Evolutionary conservation across 1,140 invertebrate species (phyloP).

Genomic region (Apis mellifera): DNA sequence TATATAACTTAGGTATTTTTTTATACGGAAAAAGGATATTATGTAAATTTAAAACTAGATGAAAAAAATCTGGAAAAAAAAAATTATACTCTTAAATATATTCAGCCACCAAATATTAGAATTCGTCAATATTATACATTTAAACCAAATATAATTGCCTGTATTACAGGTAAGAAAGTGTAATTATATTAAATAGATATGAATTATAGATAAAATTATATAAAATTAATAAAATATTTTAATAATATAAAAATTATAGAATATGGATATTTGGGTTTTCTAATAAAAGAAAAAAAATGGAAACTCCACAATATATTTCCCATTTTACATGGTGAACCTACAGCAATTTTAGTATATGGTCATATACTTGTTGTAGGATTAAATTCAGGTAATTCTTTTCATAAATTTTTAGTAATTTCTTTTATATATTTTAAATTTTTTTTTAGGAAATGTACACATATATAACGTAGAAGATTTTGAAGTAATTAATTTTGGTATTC

Average conservation of each 20-base stretch:
- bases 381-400: slow-evolving; percentile 55
- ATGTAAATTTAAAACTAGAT: slow-evolving; percentile 24
- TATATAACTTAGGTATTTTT: slow-evolving; percentile 45
- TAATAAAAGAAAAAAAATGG: slow-evolving; percentile 51
- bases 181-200: slow-evolving; percentile 10
- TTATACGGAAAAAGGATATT: slow-evolving; percentile 49
- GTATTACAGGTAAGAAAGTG: slow-evolving; percentile 57
- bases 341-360: slow-evolving; percentile 51
- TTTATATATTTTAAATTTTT: not conserved
- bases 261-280: slow-evolving; percentile 58
- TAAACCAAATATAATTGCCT: slow-evolving; percentile 51
- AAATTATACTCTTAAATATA: not conserved
- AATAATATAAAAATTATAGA: slow-evolving; percentile 42
- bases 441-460: slow-evolving; percentile 57
- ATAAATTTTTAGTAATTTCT: not conserved
- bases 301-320: slow-evolving; percentile 57
- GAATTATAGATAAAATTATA: too few species aligned
- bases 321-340: slow-evolving; percentile 42
- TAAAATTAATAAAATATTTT: slow-evolving; percentile 18
- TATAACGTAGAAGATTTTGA: slow-evolving; percentile 53
- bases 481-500: slow-evolving; percentile 47
- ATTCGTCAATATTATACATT: slow-evolving; percentile 58
- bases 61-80: not conserved
- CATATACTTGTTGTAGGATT: slow-evolving; percentile 59
- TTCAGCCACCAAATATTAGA: slow-evolving; percentile 34